Evolutionary conservation across 2,888 invertebrate genomes (phyloP).

Genomic region (Busseola fusca): DNA sequence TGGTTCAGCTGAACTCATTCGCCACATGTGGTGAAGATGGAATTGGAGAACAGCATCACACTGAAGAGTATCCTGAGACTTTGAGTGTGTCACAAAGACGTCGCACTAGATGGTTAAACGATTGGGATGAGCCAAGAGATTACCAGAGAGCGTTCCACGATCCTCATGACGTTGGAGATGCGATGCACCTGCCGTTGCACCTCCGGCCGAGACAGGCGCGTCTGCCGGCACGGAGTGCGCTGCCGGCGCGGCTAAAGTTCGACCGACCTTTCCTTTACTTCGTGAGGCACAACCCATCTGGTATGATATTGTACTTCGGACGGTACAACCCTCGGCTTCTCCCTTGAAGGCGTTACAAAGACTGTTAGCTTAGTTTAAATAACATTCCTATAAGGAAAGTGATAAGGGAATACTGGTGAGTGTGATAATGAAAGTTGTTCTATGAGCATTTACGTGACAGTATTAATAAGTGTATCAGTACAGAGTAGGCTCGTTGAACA

Average conservation of each 20-base stretch:
- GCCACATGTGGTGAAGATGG: conserved; percentile 94
- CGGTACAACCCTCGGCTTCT: conserved; percentile 95
- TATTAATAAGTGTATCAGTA: conserved; percentile 83
- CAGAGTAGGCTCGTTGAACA: conserved; percentile 70
- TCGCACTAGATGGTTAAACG: conserved; percentile 83
- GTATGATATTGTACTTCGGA: conserved; percentile 96
- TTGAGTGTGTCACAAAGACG: conserved; percentile 80
- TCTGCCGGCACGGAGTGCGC: conserved; percentile 90
- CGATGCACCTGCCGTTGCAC: conserved; percentile 90
- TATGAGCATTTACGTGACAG: conserved; percentile 87
- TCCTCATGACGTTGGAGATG: conserved; percentile 88
- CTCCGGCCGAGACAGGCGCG: conserved; percentile 92
- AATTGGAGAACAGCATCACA: conserved; percentile 93
- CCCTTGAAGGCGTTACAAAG: conserved; percentile 89
- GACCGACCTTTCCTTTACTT: conserved; percentile 97
- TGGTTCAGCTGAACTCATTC: conserved; percentile 95
- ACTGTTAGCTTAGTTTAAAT: conserved; percentile 86
- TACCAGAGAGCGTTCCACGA: conserved; percentile 92
- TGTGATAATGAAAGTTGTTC: conserved; percentile 81
- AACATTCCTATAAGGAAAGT: conserved; percentile 86
- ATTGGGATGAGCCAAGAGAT: conserved; percentile 89
- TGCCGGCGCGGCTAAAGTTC: conserved; percentile 92
- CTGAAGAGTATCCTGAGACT: conserved; percentile 94
- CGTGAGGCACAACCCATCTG: conserved; percentile 97
- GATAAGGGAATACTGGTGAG: conserved; percentile 83